Evolutionary conservation across 2,113 vertebrate genomes (phyloP), one percentile per base, ranked within the genome.

Genomic region (Hippotragus niger): DNA sequence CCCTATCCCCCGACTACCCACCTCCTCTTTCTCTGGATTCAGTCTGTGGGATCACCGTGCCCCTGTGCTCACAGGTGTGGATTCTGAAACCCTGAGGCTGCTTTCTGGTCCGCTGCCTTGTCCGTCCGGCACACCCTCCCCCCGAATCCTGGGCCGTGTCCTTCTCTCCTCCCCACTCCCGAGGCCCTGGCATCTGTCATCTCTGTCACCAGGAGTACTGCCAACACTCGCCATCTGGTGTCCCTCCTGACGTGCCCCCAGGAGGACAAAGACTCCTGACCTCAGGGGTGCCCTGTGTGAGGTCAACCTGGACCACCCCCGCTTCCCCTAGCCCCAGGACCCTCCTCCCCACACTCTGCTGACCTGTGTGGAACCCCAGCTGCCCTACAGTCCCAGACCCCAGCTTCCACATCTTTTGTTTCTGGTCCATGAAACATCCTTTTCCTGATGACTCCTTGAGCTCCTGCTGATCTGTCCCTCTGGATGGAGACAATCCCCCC

Each of bases 41-140:
- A 0, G 0, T 25, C 0, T 9, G 57, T 16, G 43, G 27, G 29
- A 0, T 27, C 27, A 6, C 9, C 0, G 0, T 0, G 16, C 10
- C 1, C 2, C 80, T n/a, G 78, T 53, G 85, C 60, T 15, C 83
- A 19, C 40, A 58, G 1, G 2, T 1, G 14, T 43, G 33, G 10
- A 0, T 3, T 31, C 40, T 19, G 2, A 31, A n/a, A 6, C 36
- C 11, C 55, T 6, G 14, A 2, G 45, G 36, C 31, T 29, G 7
- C 4, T 15, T 4, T 40, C 25, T 10, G 31, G 0, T 1, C 1
- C 0, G 7, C 25, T 1, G 21, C 58, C 43, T 33, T 0, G 3
- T 17, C 36, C 50, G 12, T 17, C 36, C 50, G 12, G 23, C 23
- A 3, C 0, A 0, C 0, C 5, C 23, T 1, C 0, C 33, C 8